These are phyloP conservation scores for Bolborhynchus lineola DNA, from an alignment of 2,113 vertebrate genomes.

Conservation along the genomic window DNA sequence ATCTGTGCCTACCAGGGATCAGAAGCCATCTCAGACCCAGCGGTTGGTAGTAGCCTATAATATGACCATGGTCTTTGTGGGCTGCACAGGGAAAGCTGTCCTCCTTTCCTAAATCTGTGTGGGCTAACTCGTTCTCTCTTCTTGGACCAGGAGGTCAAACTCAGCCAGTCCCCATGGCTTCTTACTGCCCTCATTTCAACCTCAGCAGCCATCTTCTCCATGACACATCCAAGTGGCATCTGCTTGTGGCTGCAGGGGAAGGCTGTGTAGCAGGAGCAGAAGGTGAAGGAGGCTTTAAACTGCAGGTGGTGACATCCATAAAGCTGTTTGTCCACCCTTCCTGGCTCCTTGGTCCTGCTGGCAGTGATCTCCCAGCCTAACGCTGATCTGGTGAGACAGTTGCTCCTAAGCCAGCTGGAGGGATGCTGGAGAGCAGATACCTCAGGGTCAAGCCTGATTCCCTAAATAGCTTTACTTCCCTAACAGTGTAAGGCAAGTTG, in stretches of 20 bases:
- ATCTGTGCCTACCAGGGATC: neutral
- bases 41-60: neutral
- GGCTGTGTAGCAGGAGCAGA: neutral
- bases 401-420: neutral
- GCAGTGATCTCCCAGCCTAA: neutral
- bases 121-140: neutral
- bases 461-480: neutral
- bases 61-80: neutral
- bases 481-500: neutral
- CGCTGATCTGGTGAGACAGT: slow-evolving; percentile 9
- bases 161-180: neutral
- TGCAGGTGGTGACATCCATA: neutral
- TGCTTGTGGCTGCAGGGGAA: neutral
- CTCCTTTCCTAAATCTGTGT: neutral
- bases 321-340: neutral
- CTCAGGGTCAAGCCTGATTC: neutral
- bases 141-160: neutral
- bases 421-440: neutral
- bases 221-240: neutral
- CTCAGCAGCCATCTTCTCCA: neutral
- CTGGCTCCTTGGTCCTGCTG: neutral
- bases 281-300: neutral
- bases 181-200: neutral
- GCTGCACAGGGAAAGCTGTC: neutral
- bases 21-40: neutral